Conservation (phyloP, 1,140 invertebrate species). For the Sarcophaga peregrina region DNA sequence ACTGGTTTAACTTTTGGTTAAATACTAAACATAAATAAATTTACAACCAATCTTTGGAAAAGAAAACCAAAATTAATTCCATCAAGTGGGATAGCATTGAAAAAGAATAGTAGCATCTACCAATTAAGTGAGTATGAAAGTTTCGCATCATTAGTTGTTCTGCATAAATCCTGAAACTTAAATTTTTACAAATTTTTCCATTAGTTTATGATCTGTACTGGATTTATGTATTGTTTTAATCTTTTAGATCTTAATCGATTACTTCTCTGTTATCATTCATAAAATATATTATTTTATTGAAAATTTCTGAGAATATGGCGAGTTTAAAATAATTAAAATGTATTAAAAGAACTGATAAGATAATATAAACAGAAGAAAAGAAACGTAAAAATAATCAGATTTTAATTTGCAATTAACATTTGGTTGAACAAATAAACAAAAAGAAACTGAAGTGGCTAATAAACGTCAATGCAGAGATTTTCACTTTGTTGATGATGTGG, state of each 20-base stretch:
- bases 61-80: not conserved
- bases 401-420: slow-evolving; percentile 41
- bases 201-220: no score
- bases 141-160: no score
- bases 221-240: no score
- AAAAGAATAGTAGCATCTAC: no score
- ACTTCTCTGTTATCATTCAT: not conserved
- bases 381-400: slow-evolving; percentile 26
- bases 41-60: not conserved
- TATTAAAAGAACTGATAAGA: not conserved
- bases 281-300: not conserved
- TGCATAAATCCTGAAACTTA: no score
- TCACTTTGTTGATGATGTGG: not conserved
- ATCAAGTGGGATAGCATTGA: no score
- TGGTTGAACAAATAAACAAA: not conserved
- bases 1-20: slow-evolving; percentile 48
- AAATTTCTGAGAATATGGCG: not conserved
- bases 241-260: no score
- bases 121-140: no score
- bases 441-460: not conserved
- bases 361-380: not conserved
- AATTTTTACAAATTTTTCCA: no score
- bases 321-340: not conserved
- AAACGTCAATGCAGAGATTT: not conserved
- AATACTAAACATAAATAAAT: slow-evolving; percentile 23